Evolutionary conservation across 2,113 vertebrate species (phyloP).

Genomic region (Solea senegalensis): DNA sequence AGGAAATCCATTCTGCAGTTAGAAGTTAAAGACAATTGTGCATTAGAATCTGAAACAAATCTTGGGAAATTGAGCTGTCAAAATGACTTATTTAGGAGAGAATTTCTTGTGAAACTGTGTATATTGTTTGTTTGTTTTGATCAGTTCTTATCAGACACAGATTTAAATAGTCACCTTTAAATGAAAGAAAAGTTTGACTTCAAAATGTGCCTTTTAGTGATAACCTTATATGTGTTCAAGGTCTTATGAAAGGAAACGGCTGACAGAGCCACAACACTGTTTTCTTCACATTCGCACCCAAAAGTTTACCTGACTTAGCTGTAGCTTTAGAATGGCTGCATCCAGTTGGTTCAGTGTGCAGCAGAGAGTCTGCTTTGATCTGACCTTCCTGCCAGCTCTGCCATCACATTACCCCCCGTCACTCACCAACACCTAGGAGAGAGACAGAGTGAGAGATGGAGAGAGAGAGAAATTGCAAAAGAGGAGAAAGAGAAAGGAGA

Average conservation of each 20-base stretch:
- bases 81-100: neutral
- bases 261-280: constrained; percentile 14
- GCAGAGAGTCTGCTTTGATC: constrained; percentile 45
- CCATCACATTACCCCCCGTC: constrained; percentile 58
- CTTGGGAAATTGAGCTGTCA: neutral
- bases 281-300: constrained; percentile 4
- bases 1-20: constrained; percentile 88
- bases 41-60: constrained; percentile 25
- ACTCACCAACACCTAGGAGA: constrained; percentile 51
- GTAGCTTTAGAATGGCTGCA: constrained; percentile 1
- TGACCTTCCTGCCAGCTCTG: constrained; percentile 36
- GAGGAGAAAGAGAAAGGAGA: neutral
- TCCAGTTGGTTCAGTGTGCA: constrained; percentile 54
- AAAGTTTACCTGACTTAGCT: constrained; percentile 56
- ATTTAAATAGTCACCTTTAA: neutral
- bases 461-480: constrained; percentile 3
- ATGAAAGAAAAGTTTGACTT: constrained; percentile 31
- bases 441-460: neutral
- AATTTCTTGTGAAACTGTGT: neutral
- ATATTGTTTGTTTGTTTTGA: neutral
- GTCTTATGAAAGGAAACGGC: constrained; percentile 2
- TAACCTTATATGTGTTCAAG: constrained; percentile 19
- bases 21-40: constrained; percentile 14
- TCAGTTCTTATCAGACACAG: neutral
- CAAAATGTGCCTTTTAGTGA: constrained; percentile 27